phyloP scores from a whole-genome alignment of 2,797 vertebrate genomes.

The Lateolabrax maculatus region DNA sequence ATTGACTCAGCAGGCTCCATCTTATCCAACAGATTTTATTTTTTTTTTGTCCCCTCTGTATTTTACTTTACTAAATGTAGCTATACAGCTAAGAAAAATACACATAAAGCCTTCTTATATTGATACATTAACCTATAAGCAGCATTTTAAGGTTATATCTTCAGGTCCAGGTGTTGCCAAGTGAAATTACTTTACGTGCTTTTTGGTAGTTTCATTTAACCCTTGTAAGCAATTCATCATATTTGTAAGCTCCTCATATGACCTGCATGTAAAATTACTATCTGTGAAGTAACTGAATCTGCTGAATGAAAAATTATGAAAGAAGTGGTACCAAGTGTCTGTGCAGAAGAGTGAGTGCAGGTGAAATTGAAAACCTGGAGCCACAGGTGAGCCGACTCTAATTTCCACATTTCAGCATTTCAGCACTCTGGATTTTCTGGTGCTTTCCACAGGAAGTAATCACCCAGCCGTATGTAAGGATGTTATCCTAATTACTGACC shows the following conservation, averaged over 20 bases:
- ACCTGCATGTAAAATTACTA: background rate
- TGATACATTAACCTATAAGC: background rate
- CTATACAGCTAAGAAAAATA: background rate
- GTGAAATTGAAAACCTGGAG: slow-evolving; percentile 68
- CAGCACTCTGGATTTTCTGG: slow-evolving; percentile 73
- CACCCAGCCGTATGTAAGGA: slow-evolving; percentile 24
- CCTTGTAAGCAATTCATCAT: background rate
- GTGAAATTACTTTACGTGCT: background rate
- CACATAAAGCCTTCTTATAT: background rate
- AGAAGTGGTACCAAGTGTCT: background rate
- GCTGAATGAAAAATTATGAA: background rate
- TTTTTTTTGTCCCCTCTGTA: too few relatives aligned
- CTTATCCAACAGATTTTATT: background rate
- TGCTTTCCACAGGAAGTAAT: slow-evolving; percentile 83
- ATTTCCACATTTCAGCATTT: slow-evolving; percentile 66
- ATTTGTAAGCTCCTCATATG: background rate
- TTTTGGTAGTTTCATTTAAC: background rate
- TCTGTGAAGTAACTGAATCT: slow-evolving; percentile 14
- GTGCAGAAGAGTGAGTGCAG: slow-evolving; percentile 18
- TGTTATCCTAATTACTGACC: slow-evolving; percentile 15
- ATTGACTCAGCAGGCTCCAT: background rate
- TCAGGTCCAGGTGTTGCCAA: background rate
- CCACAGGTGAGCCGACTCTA: slow-evolving; percentile 69
- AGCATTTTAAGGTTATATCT: background rate
- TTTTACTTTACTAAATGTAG: background rate